These are phyloP conservation scores for Autographa gamma DNA, from an alignment of 2,888 invertebrate genomes.

Conservation along the genomic window DNA sequence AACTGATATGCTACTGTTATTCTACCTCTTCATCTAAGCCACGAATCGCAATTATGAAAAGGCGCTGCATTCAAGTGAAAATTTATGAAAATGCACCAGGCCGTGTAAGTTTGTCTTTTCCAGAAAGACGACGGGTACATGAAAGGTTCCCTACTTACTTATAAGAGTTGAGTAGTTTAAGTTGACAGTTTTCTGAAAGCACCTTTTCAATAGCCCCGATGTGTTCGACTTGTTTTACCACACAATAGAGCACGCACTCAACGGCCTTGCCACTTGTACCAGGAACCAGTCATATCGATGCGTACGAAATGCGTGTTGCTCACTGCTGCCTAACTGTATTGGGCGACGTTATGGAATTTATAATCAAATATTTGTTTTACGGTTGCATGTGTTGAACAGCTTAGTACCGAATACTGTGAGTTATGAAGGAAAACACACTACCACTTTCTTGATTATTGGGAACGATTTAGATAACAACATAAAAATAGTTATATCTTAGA, in stretches of 20 bases:
- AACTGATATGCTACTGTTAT: neutral
- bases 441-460: too few species aligned
- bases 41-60: neutral
- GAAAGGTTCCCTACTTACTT: too few species aligned
- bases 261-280: constrained; percentile 17
- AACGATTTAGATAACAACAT: too few species aligned
- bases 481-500: too few species aligned
- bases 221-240: constrained; percentile 19
- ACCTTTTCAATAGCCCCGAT: constrained; percentile 22
- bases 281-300: neutral
- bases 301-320: neutral
- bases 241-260: constrained; percentile 9
- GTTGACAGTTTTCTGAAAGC: neutral
- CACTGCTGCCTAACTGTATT: constrained; percentile 7
- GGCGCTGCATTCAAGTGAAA: too few species aligned
- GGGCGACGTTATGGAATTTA: constrained; percentile 6
- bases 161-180: neutral
- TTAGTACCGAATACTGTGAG: too few species aligned
- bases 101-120: too few species aligned
- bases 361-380: neutral
- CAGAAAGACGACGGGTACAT: too few species aligned
- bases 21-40: neutral
- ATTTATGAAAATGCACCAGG: too few species aligned
- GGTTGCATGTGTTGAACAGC: neutral
- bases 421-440: too few species aligned